Evolutionary conservation across 2,113 vertebrate genomes (phyloP), one percentile per base, ranked within the genome.

Genomic region (Otus sunia): DNA sequence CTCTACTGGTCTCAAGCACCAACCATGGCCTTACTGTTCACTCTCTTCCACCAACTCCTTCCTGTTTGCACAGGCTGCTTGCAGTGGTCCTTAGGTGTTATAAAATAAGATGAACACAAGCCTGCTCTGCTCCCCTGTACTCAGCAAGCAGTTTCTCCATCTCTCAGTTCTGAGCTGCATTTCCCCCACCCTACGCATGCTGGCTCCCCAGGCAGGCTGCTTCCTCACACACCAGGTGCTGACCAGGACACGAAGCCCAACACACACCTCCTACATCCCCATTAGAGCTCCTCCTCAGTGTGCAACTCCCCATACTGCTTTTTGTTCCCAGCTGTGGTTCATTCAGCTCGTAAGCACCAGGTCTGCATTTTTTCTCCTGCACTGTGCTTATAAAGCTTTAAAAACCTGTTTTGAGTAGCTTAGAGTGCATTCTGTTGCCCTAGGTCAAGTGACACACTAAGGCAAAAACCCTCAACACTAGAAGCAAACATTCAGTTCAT

Each of bases 221-320:
- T 34, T 50, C 76, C 52, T 22, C 49, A 15, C 7, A 1, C 37
- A 21, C 20, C 30, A 7, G 2, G 1, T 2, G 1, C 47, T 5
- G 34, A 36, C 3, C 18, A 64, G 34, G 56, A 34, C 49, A 16
- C 25, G 26, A 36, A n/a, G 17, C 37, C 85, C 10, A 10, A 47
- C 37, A 23, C n/a, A 15, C 32, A 22, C 23, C 80, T 39, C 32
- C 32, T 37, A 30, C 4, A 0, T 25, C 49, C 49, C 62, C 37
- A 2, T 19, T 8, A 45, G 11, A 6, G 19, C 39, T 86, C 68
- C 62, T 75, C 68, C 62, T 47, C 50, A 14, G 17, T 1, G 1
- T 22, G 29, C 32, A 64, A 32, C 62, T 30, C 32, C 41, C 56
- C 55, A 26, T 9, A 27, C 32, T 11, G 23, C 55, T 30, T 58